Conservation (phyloP, 2,113 vertebrate genomes). For the Ondatra zibethicus region DNA sequence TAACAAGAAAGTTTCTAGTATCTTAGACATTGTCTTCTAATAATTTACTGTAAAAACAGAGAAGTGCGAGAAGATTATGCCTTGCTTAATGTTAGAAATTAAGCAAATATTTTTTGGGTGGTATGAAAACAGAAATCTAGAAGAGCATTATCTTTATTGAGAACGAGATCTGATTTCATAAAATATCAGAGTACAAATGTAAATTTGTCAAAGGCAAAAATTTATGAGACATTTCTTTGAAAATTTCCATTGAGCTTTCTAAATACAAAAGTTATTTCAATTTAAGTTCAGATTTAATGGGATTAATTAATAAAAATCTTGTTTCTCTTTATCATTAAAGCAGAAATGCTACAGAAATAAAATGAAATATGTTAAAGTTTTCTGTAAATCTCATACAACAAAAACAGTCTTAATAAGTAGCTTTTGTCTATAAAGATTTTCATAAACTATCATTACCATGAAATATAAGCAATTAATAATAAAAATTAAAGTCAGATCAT, state of each 20-base stretch:
- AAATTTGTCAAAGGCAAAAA: background rate
- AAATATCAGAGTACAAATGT: background rate
- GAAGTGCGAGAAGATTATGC: background rate
- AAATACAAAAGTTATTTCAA: background rate
- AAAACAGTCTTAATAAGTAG: slow-evolving; percentile 12
- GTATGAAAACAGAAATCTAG: background rate
- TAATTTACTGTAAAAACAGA: slow-evolving; percentile 22
- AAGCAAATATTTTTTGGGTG: background rate
- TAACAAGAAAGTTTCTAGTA: background rate
- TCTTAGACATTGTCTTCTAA: background rate
- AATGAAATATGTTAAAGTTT: slow-evolving; percentile 5
- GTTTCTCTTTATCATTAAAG: slow-evolving; percentile 37
- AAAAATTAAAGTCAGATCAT: slow-evolving; percentile 17
- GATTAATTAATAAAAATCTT: background rate
- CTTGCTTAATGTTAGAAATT: slow-evolving; percentile 41
- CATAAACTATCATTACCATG: background rate
- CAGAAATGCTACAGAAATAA: slow-evolving; percentile 9
- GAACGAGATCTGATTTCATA: background rate
- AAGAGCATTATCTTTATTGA: background rate
- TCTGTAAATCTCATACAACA: background rate
- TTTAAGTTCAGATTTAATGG: slow-evolving; percentile 35
- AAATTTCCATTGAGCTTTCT: background rate
- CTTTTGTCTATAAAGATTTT: background rate
- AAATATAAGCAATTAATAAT: slow-evolving; percentile 10
- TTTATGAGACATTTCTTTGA: background rate